These are phyloP conservation scores for Gonocerus acuteangulatus DNA, from an alignment of 2,888 invertebrate genomes.

Conservation along the genomic window DNA sequence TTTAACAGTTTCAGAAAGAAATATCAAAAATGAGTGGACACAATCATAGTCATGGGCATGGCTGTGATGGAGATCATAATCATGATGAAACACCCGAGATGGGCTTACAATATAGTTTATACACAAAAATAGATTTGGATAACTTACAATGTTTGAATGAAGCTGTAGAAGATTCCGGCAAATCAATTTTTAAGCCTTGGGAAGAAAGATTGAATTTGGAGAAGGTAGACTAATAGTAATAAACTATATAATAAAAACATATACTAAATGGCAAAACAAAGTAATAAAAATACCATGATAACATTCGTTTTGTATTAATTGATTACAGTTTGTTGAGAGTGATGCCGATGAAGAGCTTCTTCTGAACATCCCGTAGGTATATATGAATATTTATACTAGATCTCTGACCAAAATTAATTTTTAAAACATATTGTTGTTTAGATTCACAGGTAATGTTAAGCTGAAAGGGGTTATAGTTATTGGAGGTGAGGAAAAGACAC, in stretches of 20 bases:
- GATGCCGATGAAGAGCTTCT: constrained; percentile 93
- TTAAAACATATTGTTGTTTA: too few relatives aligned
- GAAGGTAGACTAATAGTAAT: too few relatives aligned
- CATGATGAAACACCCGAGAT: constrained; percentile 60
- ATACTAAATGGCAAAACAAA: background rate
- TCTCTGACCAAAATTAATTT: too few relatives aligned
- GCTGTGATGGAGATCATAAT: constrained; percentile 54
- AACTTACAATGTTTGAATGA: constrained; percentile 90
- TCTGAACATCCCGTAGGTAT: constrained; percentile 81
- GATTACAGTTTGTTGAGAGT: constrained; percentile 81
- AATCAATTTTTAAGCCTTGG: constrained; percentile 85
- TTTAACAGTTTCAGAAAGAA: too few relatives aligned
- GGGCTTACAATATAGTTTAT: constrained; percentile 75
- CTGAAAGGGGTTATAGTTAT: constrained; percentile 86
- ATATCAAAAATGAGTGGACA: constrained; percentile 35
- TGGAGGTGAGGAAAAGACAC: constrained; percentile 79
- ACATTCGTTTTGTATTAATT: background rate
- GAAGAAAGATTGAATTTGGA: constrained; percentile 70
- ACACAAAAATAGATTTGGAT: constrained; percentile 77
- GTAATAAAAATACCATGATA: too few relatives aligned
- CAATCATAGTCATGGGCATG: constrained; percentile 40
- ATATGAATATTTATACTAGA: constrained; percentile 24
- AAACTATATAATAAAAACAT: background rate
- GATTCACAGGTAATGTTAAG: constrained; percentile 90
- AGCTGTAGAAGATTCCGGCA: constrained; percentile 74